A percentile compares a stretch with the other conserved stretches of the same genome.
Conservation (phyloP, 2,113 vertebrate species). For the Hemibagrus wyckioides region DNA sequence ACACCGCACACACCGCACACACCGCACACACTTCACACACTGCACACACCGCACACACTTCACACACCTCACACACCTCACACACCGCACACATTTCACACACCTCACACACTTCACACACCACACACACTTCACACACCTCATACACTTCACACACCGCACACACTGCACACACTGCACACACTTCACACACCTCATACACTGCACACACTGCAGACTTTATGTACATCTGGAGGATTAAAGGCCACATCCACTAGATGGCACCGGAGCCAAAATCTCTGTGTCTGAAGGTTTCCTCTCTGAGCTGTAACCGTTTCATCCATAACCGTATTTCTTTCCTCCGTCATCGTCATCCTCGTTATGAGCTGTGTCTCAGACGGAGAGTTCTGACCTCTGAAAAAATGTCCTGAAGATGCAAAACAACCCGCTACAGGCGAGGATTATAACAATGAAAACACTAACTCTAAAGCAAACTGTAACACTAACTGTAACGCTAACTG, state of each 20-base stretch:
- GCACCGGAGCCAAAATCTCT: not conserved
- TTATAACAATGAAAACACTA: not conserved
- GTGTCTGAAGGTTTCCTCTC: not conserved
- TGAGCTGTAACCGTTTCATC: not conserved
- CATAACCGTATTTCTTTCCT: not conserved
- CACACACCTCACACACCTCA: not conserved
- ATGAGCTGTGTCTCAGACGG: not conserved
- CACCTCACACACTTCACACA: not conserved
- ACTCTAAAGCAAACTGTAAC: too few species aligned
- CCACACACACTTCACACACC: too few species aligned
- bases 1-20: not conserved
- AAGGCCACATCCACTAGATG: not conserved
- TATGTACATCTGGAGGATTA: not conserved
- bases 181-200: not conserved
- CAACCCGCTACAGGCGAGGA: not conserved
- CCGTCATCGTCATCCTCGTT: not conserved
- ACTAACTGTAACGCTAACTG: too few species aligned
- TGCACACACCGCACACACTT: not conserved
- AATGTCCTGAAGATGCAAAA: not conserved
- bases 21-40: not conserved
- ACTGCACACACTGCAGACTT: not conserved
- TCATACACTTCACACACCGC: not conserved
- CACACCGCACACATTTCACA: not conserved
- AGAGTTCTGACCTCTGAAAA: not conserved
- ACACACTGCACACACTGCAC: not conserved